Evolutionary conservation across 2,113 vertebrate genomes (phyloP).

Genomic region (Myodes glareolus): DNA sequence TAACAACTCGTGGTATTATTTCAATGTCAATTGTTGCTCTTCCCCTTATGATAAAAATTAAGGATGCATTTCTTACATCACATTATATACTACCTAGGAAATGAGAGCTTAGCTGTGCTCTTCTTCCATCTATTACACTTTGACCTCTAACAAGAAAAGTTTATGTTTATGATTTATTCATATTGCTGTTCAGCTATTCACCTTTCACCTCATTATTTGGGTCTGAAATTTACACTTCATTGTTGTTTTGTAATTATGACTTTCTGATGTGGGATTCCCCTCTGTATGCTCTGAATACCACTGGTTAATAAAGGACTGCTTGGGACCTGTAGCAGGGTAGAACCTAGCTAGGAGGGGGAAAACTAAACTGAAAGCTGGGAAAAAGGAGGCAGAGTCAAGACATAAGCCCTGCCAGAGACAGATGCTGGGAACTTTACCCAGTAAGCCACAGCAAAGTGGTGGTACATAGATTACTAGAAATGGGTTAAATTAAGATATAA

Average conservation of each 20-base stretch:
- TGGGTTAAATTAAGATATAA: too few species aligned
- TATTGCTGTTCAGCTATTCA: neutral
- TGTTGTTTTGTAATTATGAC: neutral
- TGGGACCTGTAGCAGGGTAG: too few species aligned
- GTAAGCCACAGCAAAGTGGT: too few species aligned
- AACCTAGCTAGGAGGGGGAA: too few species aligned
- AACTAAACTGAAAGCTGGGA: too few species aligned
- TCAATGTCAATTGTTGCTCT: neutral
- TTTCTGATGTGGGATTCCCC: neutral
- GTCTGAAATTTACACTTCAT: neutral
- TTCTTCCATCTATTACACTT: neutral
- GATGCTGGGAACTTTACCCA: too few species aligned
- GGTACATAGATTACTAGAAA: too few species aligned
- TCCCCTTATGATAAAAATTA: neutral
- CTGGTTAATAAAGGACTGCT: too few species aligned
- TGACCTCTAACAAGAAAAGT: neutral
- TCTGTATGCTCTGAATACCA: too few species aligned
- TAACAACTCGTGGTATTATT: neutral
- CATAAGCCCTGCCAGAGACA: too few species aligned
- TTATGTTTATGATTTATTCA: neutral
- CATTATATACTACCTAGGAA: neutral
- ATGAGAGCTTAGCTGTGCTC: neutral
- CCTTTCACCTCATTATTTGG: neutral
- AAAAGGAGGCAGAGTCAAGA: too few species aligned
- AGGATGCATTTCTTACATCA: neutral